A percentile compares a stretch with the other conserved stretches of the same genome.
Conservation (phyloP, 1,140 invertebrate genomes). For the Pogonomyrmex californicus region DNA sequence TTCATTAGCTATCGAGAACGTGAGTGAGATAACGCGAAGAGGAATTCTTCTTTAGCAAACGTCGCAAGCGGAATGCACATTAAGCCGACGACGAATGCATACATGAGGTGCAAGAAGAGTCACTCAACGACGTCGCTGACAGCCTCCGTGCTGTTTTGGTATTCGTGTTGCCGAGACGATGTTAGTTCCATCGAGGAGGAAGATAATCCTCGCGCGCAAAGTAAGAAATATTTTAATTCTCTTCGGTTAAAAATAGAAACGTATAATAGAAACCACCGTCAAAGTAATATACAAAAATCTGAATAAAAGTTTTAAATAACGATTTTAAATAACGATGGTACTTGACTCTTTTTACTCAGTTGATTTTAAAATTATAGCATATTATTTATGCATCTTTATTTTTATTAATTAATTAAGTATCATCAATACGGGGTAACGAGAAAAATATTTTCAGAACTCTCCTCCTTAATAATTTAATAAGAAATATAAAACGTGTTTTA, state of each 20-base stretch:
- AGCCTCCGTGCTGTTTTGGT: constrained; percentile 71
- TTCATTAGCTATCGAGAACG: constrained; percentile 11
- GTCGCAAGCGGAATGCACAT: constrained; percentile 66
- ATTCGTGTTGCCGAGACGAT: constrained; percentile 39
- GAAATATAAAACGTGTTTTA: no score
- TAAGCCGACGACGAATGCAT: constrained; percentile 71
- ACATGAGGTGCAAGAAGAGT: constrained; percentile 82
- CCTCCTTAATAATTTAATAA: not conserved
- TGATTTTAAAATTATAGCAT: not conserved
- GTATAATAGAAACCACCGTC: not conserved
- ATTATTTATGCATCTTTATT: not conserved
- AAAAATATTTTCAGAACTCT: constrained; percentile 3
- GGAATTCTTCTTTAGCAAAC: constrained; percentile 54
- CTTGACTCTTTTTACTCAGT: not conserved
- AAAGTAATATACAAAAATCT: not conserved
- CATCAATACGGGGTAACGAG: not conserved
- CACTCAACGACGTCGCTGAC: constrained; percentile 82
- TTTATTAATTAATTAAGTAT: not conserved
- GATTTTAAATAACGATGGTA: not conserved
- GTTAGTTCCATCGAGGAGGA: constrained; percentile 35
- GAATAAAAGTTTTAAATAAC: constrained; percentile 23
- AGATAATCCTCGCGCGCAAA: constrained; percentile 12
- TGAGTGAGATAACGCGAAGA: constrained; percentile 47
- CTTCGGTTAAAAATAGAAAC: not conserved
- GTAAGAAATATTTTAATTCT: constrained; percentile 42